Conservation (phyloP, 2,888 invertebrate genomes). For the Synanthedon andrenaeformis region DNA sequence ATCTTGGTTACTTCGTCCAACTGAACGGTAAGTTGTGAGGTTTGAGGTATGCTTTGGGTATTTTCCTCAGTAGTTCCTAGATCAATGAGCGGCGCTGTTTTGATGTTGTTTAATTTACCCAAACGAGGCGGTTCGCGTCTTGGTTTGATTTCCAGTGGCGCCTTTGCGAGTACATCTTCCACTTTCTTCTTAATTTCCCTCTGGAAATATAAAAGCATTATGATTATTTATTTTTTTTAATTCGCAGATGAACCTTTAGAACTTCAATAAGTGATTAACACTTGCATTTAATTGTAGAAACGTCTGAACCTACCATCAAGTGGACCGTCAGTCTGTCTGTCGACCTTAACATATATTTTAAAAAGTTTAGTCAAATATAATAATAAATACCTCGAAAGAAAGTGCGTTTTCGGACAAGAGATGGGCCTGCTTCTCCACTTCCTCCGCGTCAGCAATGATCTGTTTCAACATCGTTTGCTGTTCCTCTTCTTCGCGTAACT, state of each 20-base stretch:
- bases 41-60: neutral
- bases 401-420: constrained; percentile 77
- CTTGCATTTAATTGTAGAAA: too few species aligned
- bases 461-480: constrained; percentile 77
- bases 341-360: too few species aligned
- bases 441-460: constrained; percentile 74
- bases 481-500: constrained; percentile 85
- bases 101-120: constrained; percentile 32
- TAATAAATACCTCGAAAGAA: constrained; percentile 72
- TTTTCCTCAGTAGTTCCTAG: constrained; percentile 14
- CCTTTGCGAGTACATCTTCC: constrained; percentile 76
- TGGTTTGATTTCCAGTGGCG: constrained; percentile 74
- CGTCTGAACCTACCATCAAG: too few species aligned
- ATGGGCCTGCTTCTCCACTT: constrained; percentile 73
- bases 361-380: too few species aligned
- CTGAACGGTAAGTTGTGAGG: neutral
- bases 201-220: constrained; percentile 39
- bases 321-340: too few species aligned
- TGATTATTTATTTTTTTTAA: constrained; percentile 6
- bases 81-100: constrained; percentile 37
- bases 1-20: neutral
- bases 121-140: constrained; percentile 42
- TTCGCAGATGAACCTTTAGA: neutral
- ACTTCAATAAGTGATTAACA: too few species aligned
- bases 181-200: constrained; percentile 81